phyloP scores from a whole-genome alignment of 2,888 invertebrate genomes.

The Drosophila mettleri region DNA sequence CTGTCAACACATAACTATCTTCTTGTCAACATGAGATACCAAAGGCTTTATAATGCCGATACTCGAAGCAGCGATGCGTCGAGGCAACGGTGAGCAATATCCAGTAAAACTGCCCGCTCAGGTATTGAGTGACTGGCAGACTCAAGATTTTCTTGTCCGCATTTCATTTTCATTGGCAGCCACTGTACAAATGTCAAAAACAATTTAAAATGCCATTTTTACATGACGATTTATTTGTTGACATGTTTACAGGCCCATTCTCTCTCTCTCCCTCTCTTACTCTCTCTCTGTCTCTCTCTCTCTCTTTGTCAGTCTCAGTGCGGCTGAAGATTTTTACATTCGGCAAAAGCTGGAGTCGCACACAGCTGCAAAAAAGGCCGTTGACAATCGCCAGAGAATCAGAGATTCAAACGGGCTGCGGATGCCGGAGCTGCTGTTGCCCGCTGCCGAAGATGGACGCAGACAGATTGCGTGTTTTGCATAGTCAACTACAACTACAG shows the following conservation, averaged over 20 bases:
- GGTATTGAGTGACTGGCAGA: constrained; percentile 53
- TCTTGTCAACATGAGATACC: constrained; percentile 36
- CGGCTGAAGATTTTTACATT: constrained; percentile 56
- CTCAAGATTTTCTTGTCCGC: constrained; percentile 62
- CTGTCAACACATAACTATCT: constrained; percentile 32
- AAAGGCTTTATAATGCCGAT: constrained; percentile 38
- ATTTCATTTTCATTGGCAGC: constrained; percentile 78
- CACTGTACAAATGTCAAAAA: constrained; percentile 80
- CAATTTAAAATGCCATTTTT: constrained; percentile 83
- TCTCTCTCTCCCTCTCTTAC: not conserved
- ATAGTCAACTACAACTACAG: constrained; percentile 49
- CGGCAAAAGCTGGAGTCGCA: constrained; percentile 22
- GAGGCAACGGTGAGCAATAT: constrained; percentile 22
- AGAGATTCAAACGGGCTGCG: constrained; percentile 36
- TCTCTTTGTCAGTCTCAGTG: constrained; percentile 5
- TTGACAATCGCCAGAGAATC: constrained; percentile 50
- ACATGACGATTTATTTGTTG: constrained; percentile 82
- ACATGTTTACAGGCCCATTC: constrained; percentile 67
- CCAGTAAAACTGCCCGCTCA: constrained; percentile 37
- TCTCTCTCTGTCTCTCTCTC: not conserved
- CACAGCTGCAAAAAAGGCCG: constrained; percentile 42
- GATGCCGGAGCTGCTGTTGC: constrained; percentile 11
- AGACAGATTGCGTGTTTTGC: constrained; percentile 74
- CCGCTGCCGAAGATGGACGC: constrained; percentile 61
- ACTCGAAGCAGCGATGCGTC: constrained; percentile 25